Conservation (phyloP, 2,113 vertebrate genomes). For the Eubucco bourcierii region DNA sequence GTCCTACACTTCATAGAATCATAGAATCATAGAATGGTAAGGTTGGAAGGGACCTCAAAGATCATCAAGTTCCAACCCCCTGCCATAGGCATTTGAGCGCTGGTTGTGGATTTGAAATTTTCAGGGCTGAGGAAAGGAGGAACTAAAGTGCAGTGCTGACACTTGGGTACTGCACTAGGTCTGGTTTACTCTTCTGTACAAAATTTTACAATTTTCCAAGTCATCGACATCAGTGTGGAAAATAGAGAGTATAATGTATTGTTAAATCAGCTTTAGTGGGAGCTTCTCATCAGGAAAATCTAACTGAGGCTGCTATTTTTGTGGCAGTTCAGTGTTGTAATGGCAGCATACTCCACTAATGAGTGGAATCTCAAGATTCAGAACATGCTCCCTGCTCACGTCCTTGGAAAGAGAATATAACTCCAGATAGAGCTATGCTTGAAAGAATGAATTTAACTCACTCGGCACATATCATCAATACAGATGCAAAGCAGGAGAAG, state of each 20-base stretch:
- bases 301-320: not conserved
- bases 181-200: not conserved
- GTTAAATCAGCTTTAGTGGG: not conserved
- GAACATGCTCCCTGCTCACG: not conserved
- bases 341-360: not conserved
- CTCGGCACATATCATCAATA: not conserved
- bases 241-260: not conserved
- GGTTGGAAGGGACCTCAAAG: too few relatives aligned
- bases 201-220: not conserved
- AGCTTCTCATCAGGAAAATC: not conserved
- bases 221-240: not conserved
- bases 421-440: not conserved
- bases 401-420: not conserved
- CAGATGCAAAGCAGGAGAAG: not conserved
- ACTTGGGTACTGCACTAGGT: not conserved
- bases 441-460: not conserved
- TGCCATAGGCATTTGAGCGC: not conserved
- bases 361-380: not conserved
- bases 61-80: too few relatives aligned
- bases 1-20: not conserved
- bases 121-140: not conserved
- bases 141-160: not conserved
- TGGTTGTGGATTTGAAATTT: not conserved
- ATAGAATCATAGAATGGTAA: too few relatives aligned
- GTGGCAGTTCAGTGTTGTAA: not conserved